Base-by-base conservation (phyloP, 1,140 invertebrate species). In the Subanguina moxae region DNA sequence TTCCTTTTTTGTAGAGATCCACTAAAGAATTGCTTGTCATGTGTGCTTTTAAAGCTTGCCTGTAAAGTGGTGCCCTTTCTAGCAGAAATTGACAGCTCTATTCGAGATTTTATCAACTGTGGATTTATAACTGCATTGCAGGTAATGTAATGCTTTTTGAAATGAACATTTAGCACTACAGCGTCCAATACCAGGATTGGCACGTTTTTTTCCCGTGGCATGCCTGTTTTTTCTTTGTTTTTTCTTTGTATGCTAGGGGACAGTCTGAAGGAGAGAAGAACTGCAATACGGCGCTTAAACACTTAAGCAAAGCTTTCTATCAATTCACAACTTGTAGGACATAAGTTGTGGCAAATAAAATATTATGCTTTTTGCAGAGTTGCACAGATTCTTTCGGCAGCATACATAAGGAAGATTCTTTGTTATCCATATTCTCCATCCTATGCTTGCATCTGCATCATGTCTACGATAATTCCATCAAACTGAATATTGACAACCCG, bases 51-150 rank as follows among this genome's bases (percentile, higher is more conserved):
- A 17, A 48, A 58, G 21, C n/a, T 74, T 13, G 63, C 32, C 30
- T 52, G 17, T 1, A 28, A 61, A 32, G 25, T 74, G 23, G 57
- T 74, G 11, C 48, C 52, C n/a, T 30, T 45, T 17, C 11, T 68
- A 13, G 57, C 52, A 13, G 68, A 77, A 25, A 19, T 74, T 21
- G 30, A 42, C 7, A 30, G 19, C 3, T 21, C 38, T 9, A 64
- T 74, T 30, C 67, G 69, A 32, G 72, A 74, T 27, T 76, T 74
- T 57, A 38, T 74, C 21, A 30, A 75, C 23, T 74, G 72, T 46
- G 72, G 65, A 5, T 66, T 74, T 17, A 61, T 74, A 23, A 73
- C 76, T 28, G 69, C 63, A 11, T 25, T 67, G 25, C 64, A 71
- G 65, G 67, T 62, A 11, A 28, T 3, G 32, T 38, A 38, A 3